A percentile compares a stretch with the other conserved stretches of the same genome.
These are phyloP conservation scores for Platyrinchus mystaceus DNA, from an alignment of 2,797 vertebrate species.

Conservation along the genomic window DNA sequence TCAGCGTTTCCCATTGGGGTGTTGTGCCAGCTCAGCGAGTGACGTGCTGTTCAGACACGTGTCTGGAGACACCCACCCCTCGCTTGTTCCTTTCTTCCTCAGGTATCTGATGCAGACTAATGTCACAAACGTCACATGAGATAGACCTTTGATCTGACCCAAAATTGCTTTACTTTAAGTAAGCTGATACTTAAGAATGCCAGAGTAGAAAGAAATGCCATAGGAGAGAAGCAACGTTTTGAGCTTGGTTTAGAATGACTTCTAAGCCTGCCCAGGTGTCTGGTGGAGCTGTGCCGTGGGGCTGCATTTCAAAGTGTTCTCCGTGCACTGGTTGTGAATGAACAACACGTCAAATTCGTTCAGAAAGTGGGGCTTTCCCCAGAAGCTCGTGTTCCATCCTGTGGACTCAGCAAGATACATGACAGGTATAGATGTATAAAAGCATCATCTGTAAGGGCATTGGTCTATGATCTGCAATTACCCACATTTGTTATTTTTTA, in stretches of 20 bases:
- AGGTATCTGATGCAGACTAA: not conserved
- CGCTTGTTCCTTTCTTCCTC: rapidly evolving
- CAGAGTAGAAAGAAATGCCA: not conserved
- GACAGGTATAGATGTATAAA: not conserved
- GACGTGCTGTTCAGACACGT: rapidly evolving
- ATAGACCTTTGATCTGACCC: not conserved
- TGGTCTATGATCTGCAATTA: not conserved
- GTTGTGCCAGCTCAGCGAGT: not conserved
- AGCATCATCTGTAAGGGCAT: not conserved
- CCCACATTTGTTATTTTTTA: not conserved
- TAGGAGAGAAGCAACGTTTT: not conserved
- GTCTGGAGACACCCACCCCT: not conserved
- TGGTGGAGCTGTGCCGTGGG: not conserved
- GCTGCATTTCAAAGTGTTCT: not conserved
- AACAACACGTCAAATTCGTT: not conserved
- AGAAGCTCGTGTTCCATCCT: not conserved
- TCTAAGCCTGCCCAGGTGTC: not conserved
- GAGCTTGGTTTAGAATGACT: not conserved
- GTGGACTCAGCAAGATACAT: not conserved
- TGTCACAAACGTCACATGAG: not conserved
- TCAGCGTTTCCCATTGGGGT: not conserved
- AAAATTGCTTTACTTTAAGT: not conserved
- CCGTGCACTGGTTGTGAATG: not conserved
- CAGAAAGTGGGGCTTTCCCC: not conserved
- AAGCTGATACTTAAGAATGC: not conserved